These are phyloP conservation scores for Mylabris phalerata DNA, from an alignment of 1,140 invertebrate genomes.

Conservation along the genomic window DNA sequence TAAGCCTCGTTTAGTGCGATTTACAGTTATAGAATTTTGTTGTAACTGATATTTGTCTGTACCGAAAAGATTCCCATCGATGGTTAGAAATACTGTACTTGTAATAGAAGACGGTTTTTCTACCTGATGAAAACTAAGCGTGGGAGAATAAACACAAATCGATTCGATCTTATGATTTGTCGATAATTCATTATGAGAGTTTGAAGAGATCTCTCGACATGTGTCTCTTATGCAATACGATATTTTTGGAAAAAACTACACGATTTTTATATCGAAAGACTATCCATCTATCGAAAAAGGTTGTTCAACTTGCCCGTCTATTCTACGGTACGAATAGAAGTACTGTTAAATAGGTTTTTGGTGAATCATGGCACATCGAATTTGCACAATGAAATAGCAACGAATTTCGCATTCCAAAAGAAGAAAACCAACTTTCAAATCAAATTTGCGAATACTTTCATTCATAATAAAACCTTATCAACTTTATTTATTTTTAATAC, in stretches of 20 bases:
- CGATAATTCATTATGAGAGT: not conserved
- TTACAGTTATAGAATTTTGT: too few relatives aligned
- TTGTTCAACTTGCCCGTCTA: not conserved
- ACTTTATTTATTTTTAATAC: too few relatives aligned
- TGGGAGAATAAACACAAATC: not conserved
- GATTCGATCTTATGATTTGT: not conserved
- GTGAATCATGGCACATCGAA: not conserved
- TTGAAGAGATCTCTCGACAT: not conserved
- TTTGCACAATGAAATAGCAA: too few relatives aligned
- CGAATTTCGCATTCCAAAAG: not conserved
- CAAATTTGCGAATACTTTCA: constrained; percentile 15
- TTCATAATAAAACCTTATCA: constrained; percentile 14
- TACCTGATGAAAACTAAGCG: not conserved
- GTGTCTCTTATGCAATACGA: not conserved
- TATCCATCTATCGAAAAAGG: constrained; percentile 3
- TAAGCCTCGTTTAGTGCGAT: too few relatives aligned
- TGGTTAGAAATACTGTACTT: too few relatives aligned
- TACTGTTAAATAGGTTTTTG: not conserved
- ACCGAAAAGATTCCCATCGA: too few relatives aligned
- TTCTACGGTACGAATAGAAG: not conserved
- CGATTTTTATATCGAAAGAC: too few relatives aligned
- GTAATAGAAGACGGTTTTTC: too few relatives aligned
- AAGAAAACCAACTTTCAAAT: constrained; percentile 17
- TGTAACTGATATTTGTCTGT: too few relatives aligned
- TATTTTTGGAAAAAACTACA: too few relatives aligned